These are phyloP conservation scores for Sphecodes monilicornis DNA, from an alignment of 2,888 invertebrate genomes.

Conservation along the genomic window DNA sequence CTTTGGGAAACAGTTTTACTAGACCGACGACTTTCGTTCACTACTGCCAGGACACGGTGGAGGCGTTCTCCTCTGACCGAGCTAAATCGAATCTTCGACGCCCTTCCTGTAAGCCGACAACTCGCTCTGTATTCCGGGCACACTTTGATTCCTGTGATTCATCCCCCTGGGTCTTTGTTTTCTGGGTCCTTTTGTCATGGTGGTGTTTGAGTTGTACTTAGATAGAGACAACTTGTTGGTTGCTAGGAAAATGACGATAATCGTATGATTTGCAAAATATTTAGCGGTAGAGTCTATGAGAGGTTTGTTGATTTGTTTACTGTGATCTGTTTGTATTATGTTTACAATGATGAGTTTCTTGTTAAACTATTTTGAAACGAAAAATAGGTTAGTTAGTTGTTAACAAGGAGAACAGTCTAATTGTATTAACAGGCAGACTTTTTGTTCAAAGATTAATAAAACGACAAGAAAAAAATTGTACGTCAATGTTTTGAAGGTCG, in stretches of 20 bases:
- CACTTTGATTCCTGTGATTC: not conserved
- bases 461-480: no score
- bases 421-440: no score
- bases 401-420: no score
- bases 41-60: constrained; percentile 7
- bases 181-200: no score
- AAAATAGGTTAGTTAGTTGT: no score
- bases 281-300: not conserved
- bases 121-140: not conserved
- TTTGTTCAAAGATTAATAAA: no score
- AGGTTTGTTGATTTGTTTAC: no score
- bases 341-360: no score
- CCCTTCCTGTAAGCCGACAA: not conserved
- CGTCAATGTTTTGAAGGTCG: no score
- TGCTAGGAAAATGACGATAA: no score
- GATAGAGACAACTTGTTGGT: not conserved
- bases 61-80: not conserved
- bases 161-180: not conserved
- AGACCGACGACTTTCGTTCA: not conserved
- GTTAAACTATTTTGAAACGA: no score
- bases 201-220: not conserved
- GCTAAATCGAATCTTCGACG: constrained; percentile 27
- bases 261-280: not conserved
- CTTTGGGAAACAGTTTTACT: constrained; percentile 46
- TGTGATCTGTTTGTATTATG: no score